Base-by-base conservation (phyloP, 2,113 vertebrate genomes). In the Struthio camelus region DNA sequence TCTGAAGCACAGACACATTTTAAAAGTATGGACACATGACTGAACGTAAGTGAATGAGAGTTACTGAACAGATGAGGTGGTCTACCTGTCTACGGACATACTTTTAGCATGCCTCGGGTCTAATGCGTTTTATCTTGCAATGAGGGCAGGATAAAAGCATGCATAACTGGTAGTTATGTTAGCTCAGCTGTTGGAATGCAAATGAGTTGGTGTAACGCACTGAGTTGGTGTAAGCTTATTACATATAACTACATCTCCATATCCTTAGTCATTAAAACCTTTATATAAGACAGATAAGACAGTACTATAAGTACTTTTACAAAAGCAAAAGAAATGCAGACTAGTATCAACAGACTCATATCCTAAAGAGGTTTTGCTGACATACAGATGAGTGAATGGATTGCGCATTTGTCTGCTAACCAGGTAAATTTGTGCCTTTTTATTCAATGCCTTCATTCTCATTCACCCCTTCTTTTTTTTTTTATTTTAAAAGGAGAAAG, bases 361-460 rank as follows among this genome's bases (percentile, higher is more conserved):
- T 79, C 6, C 1, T 5, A 61, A 61, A 53, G 10, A 40, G 23
- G 13, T 48, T 85, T 92, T 91, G 7, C 32, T 54, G 15, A 48
- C 11, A 7, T 34, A 61, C 9, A 27, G 9, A 13, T 86, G 58
- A 73, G 34, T 20, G 22, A 71, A 64, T 18, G 13, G 11, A 75
- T 53, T 44, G n/a, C 10, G 58, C 18, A 20, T 58, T 72, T 71
- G 11, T 40, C 2, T 58, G 17, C 5, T n/a, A 75, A 32, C 12
- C 34, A 77, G 71, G 4, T 28, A 51, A 4, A 0, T 50, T 38
- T 75, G 27, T 6, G 11, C 5, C 73, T 77, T 66, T 80, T 66
- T 36, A 28, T 0, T 2, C 20, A 17, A 14, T 36, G 3, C 1
- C 1, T 4, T 4, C 7, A 53, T 61, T 25, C 20, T 48, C 42